Conservation (phyloP, 1,140 invertebrate genomes). For the Lepidurus couesii region DNA sequence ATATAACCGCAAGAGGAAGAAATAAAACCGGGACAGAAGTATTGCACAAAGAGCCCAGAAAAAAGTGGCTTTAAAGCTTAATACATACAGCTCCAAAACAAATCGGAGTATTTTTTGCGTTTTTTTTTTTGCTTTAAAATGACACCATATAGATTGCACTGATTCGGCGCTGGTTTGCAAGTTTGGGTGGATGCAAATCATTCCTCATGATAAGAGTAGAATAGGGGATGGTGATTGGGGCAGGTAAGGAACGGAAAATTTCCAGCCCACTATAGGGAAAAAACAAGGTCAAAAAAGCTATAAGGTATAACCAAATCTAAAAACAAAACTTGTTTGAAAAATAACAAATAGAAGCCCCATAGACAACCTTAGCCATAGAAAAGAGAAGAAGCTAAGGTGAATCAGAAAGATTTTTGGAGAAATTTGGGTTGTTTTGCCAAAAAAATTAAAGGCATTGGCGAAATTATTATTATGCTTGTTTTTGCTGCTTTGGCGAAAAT, state of each 20-base stretch:
- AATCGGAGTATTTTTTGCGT: neutral
- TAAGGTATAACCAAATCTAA: conserved; percentile 20
- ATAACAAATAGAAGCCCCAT: conserved; percentile 25
- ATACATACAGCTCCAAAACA: neutral
- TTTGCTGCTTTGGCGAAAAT: conserved; percentile 19
- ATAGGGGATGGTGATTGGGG: conserved; percentile 11
- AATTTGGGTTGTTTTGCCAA: neutral
- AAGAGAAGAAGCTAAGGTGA: neutral
- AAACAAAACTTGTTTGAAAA: conserved; percentile 14
- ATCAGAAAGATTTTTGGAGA: neutral
- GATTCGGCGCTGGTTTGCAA: conserved; percentile 12
- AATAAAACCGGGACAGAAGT: neutral
- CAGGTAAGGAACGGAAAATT: conserved; percentile 18
- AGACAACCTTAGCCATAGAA: conserved; percentile 1
- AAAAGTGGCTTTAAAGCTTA: conserved; percentile 6
- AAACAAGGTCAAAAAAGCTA: conserved; percentile 23
- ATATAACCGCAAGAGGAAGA: neutral
- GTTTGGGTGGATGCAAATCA: conserved; percentile 22
- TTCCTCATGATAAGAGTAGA: conserved; percentile 19
- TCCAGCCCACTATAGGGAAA: conserved; percentile 24
- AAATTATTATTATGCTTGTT: neutral
- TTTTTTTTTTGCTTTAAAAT: neutral
- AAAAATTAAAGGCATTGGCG: neutral
- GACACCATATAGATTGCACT: conserved; percentile 15
- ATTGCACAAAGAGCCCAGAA: conserved; percentile 2